A percentile compares a stretch with the other conserved stretches of the same genome.
Conservation (phyloP, 1,140 invertebrate species). For the Tribolium madens region DNA sequence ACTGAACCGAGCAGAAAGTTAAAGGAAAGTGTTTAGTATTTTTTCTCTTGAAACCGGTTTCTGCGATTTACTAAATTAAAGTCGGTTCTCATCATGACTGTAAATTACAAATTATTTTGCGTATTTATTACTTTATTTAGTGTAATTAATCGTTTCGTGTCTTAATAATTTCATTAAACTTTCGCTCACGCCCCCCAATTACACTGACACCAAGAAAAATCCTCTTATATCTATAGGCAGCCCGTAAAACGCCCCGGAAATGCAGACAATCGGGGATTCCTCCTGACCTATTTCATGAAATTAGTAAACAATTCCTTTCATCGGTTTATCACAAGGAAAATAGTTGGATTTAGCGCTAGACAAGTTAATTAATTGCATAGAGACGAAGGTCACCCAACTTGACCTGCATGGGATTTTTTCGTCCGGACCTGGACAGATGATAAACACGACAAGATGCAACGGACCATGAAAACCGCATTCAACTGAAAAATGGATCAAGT, state of each 20-base stretch:
- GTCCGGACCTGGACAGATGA: conserved; percentile 23
- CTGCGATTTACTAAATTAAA: no score
- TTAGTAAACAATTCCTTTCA: no score
- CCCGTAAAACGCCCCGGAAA: conserved; percentile 32
- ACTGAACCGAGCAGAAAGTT: conserved; percentile 29
- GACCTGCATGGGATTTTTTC: conserved; percentile 27
- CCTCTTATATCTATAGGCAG: conserved; percentile 9
- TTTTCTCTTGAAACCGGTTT: background rate
- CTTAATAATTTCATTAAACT: conserved; percentile 1
- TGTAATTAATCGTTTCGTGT: background rate
- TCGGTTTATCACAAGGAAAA: background rate
- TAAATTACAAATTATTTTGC: background rate
- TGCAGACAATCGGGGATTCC: conserved; percentile 17
- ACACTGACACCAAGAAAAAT: background rate
- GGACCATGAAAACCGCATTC: conserved; percentile 45
- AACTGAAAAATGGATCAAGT: conserved; percentile 48
- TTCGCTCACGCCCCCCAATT: background rate
- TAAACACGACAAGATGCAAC: conserved; percentile 28
- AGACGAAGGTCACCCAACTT: conserved; percentile 26
- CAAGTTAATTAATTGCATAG: conserved; percentile 8
- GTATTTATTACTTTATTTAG: background rate
- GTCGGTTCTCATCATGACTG: background rate
- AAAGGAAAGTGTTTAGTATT: conserved; percentile 6
- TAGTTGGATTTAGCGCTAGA: no score
- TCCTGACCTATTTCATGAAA: conserved; percentile 9